Conservation (phyloP, 2,113 vertebrate species). For the Microcebus lehilahytsara region DNA sequence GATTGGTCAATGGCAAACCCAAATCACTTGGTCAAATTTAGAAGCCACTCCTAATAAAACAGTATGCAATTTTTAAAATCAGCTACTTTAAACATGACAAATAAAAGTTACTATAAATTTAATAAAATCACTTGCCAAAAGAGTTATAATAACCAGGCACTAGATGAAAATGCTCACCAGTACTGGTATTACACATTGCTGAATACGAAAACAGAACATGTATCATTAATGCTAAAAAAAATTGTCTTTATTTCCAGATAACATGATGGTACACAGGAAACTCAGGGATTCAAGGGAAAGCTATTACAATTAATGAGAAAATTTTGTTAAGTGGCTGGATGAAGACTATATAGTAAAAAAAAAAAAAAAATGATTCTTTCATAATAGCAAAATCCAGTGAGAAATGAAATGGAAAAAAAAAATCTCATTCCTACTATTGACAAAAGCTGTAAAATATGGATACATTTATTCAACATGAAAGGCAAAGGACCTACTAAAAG, state of each 20-base stretch:
- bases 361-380: background rate
- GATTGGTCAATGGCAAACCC: background rate
- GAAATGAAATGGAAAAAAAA: background rate
- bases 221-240: background rate
- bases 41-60: background rate
- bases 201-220: background rate
- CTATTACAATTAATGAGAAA: constrained; percentile 24
- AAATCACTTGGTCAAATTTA: background rate
- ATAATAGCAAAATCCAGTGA: background rate
- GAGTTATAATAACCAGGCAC: background rate
- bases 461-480: background rate
- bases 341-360: background rate
- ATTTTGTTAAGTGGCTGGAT: background rate
- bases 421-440: background rate
- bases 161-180: background rate
- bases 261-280: background rate
- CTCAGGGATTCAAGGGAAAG: background rate
- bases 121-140: background rate
- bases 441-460: background rate
- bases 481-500: background rate
- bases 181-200: background rate
- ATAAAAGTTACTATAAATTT: background rate
- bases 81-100: background rate
- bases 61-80: background rate
- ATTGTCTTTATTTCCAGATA: background rate